phyloP scores from a whole-genome alignment of 2,113 vertebrate genomes.

The Charina bottae region DNA sequence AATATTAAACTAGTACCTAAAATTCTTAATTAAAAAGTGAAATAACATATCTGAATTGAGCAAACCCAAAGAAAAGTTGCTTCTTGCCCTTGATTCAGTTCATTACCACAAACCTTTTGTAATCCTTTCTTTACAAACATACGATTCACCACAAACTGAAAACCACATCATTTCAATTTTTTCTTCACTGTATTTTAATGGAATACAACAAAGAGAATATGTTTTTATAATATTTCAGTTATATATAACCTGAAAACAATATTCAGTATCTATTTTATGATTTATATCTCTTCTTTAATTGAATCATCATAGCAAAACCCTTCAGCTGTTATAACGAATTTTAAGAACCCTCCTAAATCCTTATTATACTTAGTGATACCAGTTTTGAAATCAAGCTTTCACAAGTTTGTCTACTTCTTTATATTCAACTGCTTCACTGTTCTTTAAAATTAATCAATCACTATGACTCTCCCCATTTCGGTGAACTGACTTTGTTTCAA shows the following conservation, averaged over 20 bases:
- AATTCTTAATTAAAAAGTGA: neutral
- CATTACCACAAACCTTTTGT: neutral
- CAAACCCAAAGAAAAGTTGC: neutral
- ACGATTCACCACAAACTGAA: neutral
- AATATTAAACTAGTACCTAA: neutral
- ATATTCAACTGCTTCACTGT: neutral
- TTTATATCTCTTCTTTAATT: neutral
- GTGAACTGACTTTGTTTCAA: neutral
- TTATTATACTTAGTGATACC: neutral
- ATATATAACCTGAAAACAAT: neutral
- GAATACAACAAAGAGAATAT: neutral
- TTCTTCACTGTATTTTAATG: neutral
- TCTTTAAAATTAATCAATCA: neutral
- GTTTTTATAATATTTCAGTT: neutral
- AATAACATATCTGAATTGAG: neutral
- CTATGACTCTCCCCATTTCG: no score
- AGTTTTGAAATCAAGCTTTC: neutral
- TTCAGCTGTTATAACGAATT: neutral
- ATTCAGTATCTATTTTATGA: neutral
- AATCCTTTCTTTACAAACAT: neutral
- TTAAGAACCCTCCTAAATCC: neutral
- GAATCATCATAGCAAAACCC: neutral
- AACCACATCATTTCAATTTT: neutral
- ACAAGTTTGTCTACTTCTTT: neutral
- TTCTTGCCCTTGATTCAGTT: neutral